A percentile compares a stretch with the other conserved stretches of the same genome.
phyloP scores from a whole-genome alignment of 2,797 vertebrate species.

The Stomatorhinus walkeri region DNA sequence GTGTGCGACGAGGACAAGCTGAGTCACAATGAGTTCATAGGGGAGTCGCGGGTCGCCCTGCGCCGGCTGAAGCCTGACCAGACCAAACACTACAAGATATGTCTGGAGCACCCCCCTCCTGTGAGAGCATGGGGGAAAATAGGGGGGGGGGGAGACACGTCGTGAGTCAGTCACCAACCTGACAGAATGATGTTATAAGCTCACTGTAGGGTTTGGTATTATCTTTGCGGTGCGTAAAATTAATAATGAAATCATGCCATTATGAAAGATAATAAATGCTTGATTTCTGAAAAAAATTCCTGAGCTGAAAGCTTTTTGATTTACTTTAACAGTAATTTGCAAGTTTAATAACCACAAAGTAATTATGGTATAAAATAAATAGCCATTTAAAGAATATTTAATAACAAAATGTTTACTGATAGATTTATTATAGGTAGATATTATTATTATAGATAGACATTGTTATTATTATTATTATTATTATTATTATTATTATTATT shows the following conservation, averaged over 20 bases:
- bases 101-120: constrained; percentile 77
- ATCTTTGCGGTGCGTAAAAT: background rate
- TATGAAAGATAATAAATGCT: background rate
- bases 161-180: background rate
- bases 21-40: constrained; percentile 88
- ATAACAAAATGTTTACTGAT: background rate
- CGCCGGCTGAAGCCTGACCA: constrained; percentile 77
- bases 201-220: background rate
- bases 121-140: constrained; percentile 52
- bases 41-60: constrained; percentile 78
- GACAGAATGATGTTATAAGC: background rate
- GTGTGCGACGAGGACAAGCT: constrained; percentile 88
- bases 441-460: too few relatives aligned
- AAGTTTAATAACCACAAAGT: background rate
- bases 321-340: background rate
- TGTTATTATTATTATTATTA: too few relatives aligned
- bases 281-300: background rate
- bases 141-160: constrained; percentile 23
- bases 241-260: background rate
- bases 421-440: too few relatives aligned
- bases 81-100: constrained; percentile 82
- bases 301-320: background rate
- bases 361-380: background rate
- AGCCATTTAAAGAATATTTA: background rate
- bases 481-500: background rate